Conservation (phyloP, 2,113 vertebrate species). For the Eolophus roseicapilla region DNA sequence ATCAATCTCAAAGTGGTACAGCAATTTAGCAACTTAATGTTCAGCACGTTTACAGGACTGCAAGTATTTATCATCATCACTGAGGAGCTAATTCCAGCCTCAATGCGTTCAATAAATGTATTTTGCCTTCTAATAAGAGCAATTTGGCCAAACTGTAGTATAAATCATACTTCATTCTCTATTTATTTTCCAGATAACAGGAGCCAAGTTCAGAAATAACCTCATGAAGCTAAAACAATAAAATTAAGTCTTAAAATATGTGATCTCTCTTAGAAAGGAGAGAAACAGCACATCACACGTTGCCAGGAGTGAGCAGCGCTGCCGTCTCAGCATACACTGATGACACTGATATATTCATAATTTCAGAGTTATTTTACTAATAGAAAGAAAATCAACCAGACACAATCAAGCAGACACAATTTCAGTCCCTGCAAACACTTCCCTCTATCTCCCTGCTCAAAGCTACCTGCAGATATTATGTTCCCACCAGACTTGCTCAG, state of each 20-base stretch:
- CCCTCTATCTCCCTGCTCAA: background rate
- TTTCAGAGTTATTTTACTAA: background rate
- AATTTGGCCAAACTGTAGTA: conserved; percentile 35
- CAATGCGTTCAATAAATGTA: conserved; percentile 37
- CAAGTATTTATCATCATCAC: conserved; percentile 65
- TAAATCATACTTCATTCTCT: conserved; percentile 50
- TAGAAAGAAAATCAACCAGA: no score
- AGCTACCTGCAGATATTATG: background rate
- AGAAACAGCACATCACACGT: background rate
- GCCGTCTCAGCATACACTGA: background rate
- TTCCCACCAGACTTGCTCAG: background rate
- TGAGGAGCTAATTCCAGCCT: conserved; percentile 43
- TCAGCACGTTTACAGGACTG: conserved; percentile 46
- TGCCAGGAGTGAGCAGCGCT: background rate
- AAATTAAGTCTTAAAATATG: background rate
- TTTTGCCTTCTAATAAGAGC: conserved; percentile 59
- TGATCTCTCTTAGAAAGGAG: background rate
- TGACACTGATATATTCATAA: background rate
- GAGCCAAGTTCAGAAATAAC: background rate
- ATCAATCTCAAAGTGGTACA: conserved; percentile 35
- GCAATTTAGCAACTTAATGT: conserved; percentile 66
- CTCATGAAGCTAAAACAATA: background rate
- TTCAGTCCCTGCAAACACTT: background rate
- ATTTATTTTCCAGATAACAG: conserved; percentile 40
- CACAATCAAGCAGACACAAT: background rate